Evolutionary conservation across 2,888 invertebrate genomes (phyloP), one percentile per base, ranked within the genome.

Genomic region (Pterobdella sp.): DNA sequence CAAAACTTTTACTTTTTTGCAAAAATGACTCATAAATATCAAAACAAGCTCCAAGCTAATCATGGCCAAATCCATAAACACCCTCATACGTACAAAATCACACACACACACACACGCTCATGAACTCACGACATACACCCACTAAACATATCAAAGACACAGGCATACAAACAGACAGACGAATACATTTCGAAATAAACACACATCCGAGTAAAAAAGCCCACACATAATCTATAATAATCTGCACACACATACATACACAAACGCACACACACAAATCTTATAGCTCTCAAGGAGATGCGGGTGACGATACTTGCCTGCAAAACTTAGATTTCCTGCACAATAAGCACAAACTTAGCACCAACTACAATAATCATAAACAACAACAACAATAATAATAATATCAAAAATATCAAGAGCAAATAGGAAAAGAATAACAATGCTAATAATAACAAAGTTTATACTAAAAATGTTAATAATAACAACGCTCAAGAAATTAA

Each of bases 181-280:
- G 32, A 18, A 65, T 34, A 65, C 65, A 65, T 29, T 31, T 34
- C 26, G 18, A 65, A 14, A 32, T 34, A 35, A 14, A 34, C 35
- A 65, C 35, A 65, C 35, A 65, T 34, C 18, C 65, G 32, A 18
- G 22, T 34, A 65, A 18, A 35, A 29, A 34, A 18, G 32, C 35
- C 14, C 35, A 65, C 34, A 65, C 32, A 65, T 34, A 65, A 29
- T 31, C 26, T 22, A 65, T 29, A 65, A 18, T 31, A 14, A 35
- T 34, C 26, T 22, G 32, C 65, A 65, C 65, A 34, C 65, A 65
- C 14, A 65, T 22, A 65, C 65, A 35, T 29, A 32, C 32, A 34
- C 65, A 65, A 14, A 65, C 65, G 32, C 65, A 65, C 65, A 65
- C 65, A 65, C 65, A 65, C 65, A 65, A 29, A 29, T 35, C 32